Conservation (phyloP, 1,140 invertebrate genomes). For the Paramacrobiotus metropolitanus region DNA sequence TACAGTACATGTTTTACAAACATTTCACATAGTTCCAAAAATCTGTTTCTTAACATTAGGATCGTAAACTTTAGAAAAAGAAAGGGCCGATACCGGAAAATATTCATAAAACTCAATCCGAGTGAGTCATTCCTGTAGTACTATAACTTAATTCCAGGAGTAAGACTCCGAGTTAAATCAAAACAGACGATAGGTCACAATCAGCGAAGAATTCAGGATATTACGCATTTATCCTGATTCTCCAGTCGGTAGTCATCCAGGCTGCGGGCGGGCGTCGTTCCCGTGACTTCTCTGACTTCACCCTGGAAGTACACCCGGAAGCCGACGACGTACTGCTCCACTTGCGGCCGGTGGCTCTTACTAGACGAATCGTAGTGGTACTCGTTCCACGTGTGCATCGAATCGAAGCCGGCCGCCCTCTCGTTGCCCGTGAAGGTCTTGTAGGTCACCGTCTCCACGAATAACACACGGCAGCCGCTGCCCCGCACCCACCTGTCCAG, state of each 20-base stretch:
- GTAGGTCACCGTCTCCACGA: background rate
- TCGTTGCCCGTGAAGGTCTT: background rate
- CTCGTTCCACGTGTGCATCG: background rate
- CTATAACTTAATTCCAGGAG: too few species aligned
- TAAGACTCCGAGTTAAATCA: too few species aligned
- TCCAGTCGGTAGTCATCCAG: background rate
- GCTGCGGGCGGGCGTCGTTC: background rate
- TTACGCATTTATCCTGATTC: background rate
- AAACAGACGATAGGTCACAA: too few species aligned
- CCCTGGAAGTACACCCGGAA: background rate
- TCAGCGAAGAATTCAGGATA: too few species aligned
- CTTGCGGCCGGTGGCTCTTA: background rate
- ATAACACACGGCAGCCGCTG: background rate
- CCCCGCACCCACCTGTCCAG: background rate
- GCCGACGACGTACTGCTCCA: background rate
- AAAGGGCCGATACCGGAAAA: too few species aligned
- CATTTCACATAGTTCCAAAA: too few species aligned
- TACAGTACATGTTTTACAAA: too few species aligned
- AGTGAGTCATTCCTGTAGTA: too few species aligned
- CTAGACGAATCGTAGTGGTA: background rate
- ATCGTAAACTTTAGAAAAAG: too few species aligned
- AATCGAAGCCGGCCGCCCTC: background rate
- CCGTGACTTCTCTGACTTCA: background rate
- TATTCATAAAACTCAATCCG: too few species aligned
- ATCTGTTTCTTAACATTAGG: too few species aligned